phyloP scores from a whole-genome alignment of 2,797 vertebrate species.

The Mormyrops attenuatus region DNA sequence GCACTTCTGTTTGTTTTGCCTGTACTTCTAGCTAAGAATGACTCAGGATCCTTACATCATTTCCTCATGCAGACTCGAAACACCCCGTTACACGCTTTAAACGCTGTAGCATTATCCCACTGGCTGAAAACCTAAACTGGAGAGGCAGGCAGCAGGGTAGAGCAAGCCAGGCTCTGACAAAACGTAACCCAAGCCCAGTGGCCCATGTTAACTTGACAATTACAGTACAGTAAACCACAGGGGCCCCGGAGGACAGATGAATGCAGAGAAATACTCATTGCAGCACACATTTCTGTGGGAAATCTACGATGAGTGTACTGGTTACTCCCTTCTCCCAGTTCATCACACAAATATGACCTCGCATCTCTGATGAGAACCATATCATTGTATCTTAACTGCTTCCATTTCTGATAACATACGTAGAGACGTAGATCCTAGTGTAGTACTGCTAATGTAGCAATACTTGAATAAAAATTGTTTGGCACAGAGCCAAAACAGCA shows the following conservation, averaged over 20 bases:
- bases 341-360: not conserved
- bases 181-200: not conserved
- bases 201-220: constrained; percentile 3
- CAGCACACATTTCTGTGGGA: not conserved
- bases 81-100: not conserved
- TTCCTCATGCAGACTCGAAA: not conserved
- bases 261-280: not conserved
- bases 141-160: not conserved
- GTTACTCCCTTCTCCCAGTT: not conserved
- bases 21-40: not conserved
- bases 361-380: not conserved
- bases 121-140: not conserved
- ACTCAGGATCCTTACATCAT: not conserved
- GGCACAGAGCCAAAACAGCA: not conserved
- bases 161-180: not conserved
- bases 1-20: not conserved
- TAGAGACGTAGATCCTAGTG: not conserved
- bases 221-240: not conserved
- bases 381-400: not conserved
- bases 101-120: not conserved
- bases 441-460: not conserved
- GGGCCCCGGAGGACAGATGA: not conserved
- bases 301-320: not conserved
- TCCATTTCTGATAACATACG: not conserved
- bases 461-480: not conserved